These are phyloP conservation scores for Tautogolabrus adspersus DNA, from an alignment of 2,113 vertebrate species.

Conservation along the genomic window DNA sequence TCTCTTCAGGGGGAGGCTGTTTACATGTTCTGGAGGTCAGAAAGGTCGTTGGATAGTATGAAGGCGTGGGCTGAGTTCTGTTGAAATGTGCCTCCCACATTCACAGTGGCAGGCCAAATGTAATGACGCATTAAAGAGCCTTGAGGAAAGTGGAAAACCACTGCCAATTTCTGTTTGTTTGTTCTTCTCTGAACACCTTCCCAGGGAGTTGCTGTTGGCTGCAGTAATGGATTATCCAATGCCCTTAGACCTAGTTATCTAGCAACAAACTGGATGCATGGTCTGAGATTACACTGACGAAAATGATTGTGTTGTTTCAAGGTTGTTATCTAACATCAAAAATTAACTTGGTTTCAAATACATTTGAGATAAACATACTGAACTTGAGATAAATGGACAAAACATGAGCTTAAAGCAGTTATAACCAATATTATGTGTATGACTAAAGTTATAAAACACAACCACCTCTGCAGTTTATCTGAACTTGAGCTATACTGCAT, in stretches of 20 bases:
- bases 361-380: neutral
- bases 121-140: neutral
- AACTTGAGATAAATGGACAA: no score
- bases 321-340: neutral
- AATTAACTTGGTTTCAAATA: neutral
- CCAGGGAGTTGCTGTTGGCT: neutral
- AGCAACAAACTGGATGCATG: neutral
- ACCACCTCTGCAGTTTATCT: no score
- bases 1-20: neutral
- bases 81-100: neutral
- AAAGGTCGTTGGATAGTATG: neutral
- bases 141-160: neutral
- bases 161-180: conserved; percentile 6
- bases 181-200: neutral
- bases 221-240: neutral
- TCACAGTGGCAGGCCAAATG: neutral
- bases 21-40: conserved; percentile 3
- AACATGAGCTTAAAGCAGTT: no score
- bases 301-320: neutral
- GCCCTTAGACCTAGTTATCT: neutral
- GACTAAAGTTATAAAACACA: no score
- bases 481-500: no score
- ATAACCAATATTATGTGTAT: no score
- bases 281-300: neutral
- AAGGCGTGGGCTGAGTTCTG: neutral